Conservation (phyloP, 2,797 vertebrate genomes). For the Danio albolineatus region DNA sequence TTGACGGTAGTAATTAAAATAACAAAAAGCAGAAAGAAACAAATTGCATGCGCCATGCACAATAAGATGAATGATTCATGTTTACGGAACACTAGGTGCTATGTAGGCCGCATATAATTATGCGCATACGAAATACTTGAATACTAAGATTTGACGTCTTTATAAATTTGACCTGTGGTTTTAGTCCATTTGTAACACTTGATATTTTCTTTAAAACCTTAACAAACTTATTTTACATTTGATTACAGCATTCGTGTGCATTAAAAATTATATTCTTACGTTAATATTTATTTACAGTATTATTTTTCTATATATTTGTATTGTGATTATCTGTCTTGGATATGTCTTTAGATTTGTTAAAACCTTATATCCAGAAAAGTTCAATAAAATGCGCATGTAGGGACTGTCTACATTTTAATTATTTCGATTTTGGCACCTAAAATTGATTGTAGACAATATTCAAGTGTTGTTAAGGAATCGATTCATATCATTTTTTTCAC, state of each 20-base stretch:
- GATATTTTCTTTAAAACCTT: background rate
- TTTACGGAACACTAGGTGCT: background rate
- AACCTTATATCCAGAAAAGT: too few relatives aligned
- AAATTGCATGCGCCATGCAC: background rate
- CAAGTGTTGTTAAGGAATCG: background rate
- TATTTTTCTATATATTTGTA: too few relatives aligned
- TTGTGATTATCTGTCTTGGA: too few relatives aligned
- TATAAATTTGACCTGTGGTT: background rate
- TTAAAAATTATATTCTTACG: background rate
- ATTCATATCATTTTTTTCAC: conserved; percentile 30
- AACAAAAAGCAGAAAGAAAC: background rate
- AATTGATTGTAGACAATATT: background rate
- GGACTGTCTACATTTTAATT: too few relatives aligned
- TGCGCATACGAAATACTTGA: background rate
- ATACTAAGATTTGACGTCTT: background rate
- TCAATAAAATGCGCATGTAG: too few relatives aligned
- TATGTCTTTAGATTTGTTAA: too few relatives aligned
- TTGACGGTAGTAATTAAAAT: conserved; percentile 8
- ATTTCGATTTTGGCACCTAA: background rate
- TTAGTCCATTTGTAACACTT: background rate
- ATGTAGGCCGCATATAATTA: background rate
- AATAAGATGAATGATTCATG: background rate
- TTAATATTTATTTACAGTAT: too few relatives aligned
- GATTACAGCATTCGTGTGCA: background rate
- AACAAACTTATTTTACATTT: background rate